These are phyloP conservation scores for Scaptomyza cyrtandrae DNA, from an alignment of 2,888 invertebrate genomes.

Conservation along the genomic window DNA sequence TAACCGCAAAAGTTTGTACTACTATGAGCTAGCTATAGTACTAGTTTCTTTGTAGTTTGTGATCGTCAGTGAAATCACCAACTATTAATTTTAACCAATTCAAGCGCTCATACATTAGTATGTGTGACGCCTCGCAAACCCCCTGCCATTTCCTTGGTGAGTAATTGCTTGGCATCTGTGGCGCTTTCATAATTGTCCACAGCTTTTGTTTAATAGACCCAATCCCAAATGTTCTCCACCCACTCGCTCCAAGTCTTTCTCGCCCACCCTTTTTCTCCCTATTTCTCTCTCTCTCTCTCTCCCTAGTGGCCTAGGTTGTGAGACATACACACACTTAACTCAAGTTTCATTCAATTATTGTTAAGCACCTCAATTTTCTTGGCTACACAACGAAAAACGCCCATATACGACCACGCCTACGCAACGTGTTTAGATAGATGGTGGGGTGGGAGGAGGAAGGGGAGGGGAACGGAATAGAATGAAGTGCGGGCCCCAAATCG, in stretches of 20 bases:
- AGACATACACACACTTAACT: conserved; percentile 55
- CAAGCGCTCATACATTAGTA: no score
- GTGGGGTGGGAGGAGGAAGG: not conserved
- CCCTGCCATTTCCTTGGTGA: not conserved
- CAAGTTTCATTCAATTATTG: conserved; percentile 79
- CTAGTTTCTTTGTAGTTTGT: not conserved
- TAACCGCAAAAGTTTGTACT: not conserved
- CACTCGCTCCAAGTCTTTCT: not conserved
- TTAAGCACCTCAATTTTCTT: conserved; percentile 78
- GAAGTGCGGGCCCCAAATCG: conserved; percentile 27
- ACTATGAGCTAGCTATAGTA: not conserved
- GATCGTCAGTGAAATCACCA: not conserved
- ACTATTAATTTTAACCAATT: not conserved
- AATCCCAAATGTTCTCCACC: conserved; percentile 51
- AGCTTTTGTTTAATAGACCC: conserved; percentile 71
- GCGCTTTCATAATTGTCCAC: conserved; percentile 53
- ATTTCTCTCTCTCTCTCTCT: not conserved
- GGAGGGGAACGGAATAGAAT: no score
- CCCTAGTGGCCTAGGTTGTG: not conserved
- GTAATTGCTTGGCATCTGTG: conserved; percentile 36
- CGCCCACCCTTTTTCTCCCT: not conserved
- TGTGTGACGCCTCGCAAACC: no score
- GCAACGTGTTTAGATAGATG: not conserved
- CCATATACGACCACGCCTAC: conserved; percentile 31
- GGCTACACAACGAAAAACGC: conserved; percentile 65